Percentiles rank a stretch among this genome's conserved stretches.
These are phyloP conservation scores for Tuta absoluta DNA, from an alignment of 2,888 invertebrate species.

Conservation along the genomic window DNA sequence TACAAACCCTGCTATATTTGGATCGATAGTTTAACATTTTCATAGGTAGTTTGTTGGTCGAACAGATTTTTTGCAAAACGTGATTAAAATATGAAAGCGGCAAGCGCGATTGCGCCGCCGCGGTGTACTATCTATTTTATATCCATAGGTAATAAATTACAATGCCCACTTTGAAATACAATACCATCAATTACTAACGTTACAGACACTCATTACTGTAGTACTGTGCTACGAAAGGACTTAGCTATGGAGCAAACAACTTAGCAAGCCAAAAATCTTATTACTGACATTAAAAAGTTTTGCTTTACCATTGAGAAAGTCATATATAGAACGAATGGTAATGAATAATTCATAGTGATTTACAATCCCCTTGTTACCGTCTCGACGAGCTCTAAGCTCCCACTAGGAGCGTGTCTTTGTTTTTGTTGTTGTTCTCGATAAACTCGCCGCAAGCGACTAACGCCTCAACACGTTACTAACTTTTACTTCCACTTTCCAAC, in stretches of 20 bases:
- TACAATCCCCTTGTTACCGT: neutral
- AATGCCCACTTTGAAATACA: conserved; percentile 1
- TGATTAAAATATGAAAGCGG: conserved; percentile 59
- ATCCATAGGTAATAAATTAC: conserved; percentile 21
- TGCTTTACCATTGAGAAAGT: neutral
- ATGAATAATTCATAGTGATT: neutral
- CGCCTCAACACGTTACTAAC: neutral
- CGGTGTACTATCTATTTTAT: conserved; percentile 37
- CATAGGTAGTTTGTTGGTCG: conserved; percentile 60
- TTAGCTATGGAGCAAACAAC: neutral
- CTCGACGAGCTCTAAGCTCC: neutral
- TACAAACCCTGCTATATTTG: conserved; percentile 71
- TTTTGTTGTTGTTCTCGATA: conserved; percentile 2
- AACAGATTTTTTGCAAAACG: conserved; percentile 70
- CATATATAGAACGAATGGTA: neutral
- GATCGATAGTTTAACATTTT: conserved; percentile 74
- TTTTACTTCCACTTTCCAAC: conserved; percentile 1
- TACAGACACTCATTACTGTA: conserved; percentile 1
- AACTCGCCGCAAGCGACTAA: neutral
- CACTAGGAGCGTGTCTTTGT: neutral
- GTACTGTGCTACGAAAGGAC: neutral
- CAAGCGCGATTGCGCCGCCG: conserved; percentile 62
- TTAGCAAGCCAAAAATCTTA: neutral
- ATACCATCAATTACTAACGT: conserved; percentile 1
- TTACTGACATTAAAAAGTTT: neutral